A percentile compares a stretch with the other conserved stretches of the same genome.
Evolutionary conservation across 1,140 invertebrate genomes (phyloP).

Genomic region (Temnothorax curvispinosus): DNA sequence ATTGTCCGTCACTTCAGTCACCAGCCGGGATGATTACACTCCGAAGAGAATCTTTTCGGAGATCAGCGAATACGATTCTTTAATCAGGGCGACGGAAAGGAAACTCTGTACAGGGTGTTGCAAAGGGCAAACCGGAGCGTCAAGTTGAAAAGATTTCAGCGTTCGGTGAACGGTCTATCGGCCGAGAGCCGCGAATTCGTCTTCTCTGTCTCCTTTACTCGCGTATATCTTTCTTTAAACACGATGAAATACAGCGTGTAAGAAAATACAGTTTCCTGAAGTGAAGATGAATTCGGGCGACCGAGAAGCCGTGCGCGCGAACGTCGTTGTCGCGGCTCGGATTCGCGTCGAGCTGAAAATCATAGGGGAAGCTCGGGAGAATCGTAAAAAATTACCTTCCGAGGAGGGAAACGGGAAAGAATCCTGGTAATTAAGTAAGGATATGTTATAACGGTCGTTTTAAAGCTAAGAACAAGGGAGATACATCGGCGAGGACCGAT

Average conservation of each 20-base stretch:
- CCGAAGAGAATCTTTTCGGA: neutral
- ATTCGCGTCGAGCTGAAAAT: neutral
- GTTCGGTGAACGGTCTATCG: constrained; percentile 28
- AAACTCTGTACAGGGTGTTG: constrained; percentile 8
- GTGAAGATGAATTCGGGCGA: constrained; percentile 34
- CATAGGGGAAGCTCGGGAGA: constrained; percentile 12
- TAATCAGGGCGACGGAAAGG: neutral
- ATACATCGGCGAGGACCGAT: neutral
- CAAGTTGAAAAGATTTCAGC: constrained; percentile 23
- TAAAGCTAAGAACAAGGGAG: constrained; percentile 11
- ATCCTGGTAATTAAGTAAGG: neutral
- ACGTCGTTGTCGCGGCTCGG: constrained; percentile 34
- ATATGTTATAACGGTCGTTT: neutral
- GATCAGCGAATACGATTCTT: neutral
- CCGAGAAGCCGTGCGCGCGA: constrained; percentile 4
- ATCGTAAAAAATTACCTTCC: constrained; percentile 2
- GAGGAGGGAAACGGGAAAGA: constrained; percentile 7
- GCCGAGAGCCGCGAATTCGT: constrained; percentile 35
- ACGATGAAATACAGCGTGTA: constrained; percentile 66
- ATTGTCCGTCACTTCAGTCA: constrained; percentile 51
- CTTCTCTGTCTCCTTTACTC: constrained; percentile 67
- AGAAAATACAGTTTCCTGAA: constrained; percentile 57
- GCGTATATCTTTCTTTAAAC: constrained; percentile 75
- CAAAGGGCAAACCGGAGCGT: constrained; percentile 23
- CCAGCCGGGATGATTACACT: constrained; percentile 11